Conservation (phyloP, 2,797 vertebrate species). For the Eulemur coronatus region DNA sequence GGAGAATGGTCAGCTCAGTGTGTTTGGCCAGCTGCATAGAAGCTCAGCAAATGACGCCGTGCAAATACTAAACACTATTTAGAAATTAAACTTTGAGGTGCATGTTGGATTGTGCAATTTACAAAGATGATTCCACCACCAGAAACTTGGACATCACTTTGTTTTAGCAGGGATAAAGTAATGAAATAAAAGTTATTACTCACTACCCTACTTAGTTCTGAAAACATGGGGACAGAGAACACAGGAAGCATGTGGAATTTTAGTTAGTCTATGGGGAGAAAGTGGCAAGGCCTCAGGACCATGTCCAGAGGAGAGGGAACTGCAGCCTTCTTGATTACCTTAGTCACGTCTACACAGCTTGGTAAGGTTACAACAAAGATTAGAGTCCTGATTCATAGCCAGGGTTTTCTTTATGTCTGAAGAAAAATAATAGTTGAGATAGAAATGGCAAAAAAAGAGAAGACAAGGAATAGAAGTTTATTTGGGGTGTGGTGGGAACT, state of each 20-base stretch:
- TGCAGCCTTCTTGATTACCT: neutral
- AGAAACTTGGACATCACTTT: constrained; percentile 12
- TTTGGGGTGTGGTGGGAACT: neutral
- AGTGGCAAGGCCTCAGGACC: neutral
- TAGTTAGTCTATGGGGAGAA: neutral
- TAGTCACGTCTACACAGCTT: neutral
- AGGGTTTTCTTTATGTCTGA: neutral
- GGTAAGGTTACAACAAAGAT: neutral
- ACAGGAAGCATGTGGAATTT: neutral
- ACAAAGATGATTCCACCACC: neutral
- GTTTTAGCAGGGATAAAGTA: neutral
- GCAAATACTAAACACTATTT: constrained; percentile 54
- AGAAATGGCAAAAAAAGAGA: neutral
- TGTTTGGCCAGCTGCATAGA: constrained; percentile 57
- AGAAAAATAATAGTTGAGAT: neutral
- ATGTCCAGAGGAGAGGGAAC: neutral
- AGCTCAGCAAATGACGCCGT: constrained; percentile 16
- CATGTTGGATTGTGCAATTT: neutral
- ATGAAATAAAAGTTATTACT: neutral
- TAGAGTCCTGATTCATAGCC: neutral
- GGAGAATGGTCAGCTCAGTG: constrained; percentile 27
- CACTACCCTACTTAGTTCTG: neutral
- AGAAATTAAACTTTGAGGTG: constrained; percentile 27
- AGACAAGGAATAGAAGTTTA: neutral
- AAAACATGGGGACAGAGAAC: neutral